Evolutionary conservation across 2,797 vertebrate species (phyloP).

Genomic region (Sardinella longiceps): DNA sequence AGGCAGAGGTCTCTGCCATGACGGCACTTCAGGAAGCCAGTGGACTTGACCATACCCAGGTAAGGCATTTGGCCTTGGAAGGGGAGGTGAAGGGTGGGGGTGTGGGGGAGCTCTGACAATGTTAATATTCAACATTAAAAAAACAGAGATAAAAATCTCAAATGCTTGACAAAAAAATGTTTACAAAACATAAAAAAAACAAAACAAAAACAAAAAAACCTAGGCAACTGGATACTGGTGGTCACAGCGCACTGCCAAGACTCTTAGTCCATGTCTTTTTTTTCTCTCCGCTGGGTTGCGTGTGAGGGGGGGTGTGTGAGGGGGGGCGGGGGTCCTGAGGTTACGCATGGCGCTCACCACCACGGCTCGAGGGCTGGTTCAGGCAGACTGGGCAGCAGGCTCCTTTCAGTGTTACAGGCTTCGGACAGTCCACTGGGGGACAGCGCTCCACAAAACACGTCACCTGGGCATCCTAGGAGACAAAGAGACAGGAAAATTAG

Average conservation of each 20-base stretch:
- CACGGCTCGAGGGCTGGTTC: conserved; percentile 47
- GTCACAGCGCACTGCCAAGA: conserved; percentile 55
- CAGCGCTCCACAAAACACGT: conserved; percentile 94
- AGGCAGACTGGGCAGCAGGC: conserved; percentile 87
- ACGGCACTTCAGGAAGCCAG: conserved; percentile 27
- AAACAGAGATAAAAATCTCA: conserved; percentile 45
- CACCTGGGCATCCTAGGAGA: conserved; percentile 74
- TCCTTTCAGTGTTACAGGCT: conserved; percentile 80
- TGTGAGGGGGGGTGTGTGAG: no score
- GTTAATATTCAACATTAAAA: conserved; percentile 48
- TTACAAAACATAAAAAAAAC: conserved; percentile 42
- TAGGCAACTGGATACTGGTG: conserved; percentile 64
- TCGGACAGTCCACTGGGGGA: conserved; percentile 72
- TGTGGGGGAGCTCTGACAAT: neutral
- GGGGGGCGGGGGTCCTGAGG: conserved; percentile 65
- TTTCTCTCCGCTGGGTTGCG: conserved; percentile 46
- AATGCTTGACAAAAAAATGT: neutral
- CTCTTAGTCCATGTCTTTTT: conserved; percentile 25
- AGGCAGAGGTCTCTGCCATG: conserved; percentile 45
- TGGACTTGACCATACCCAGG: conserved; percentile 23
- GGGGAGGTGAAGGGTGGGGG: conserved; percentile 46
- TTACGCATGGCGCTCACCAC: conserved; percentile 55
- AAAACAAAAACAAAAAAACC: conserved; percentile 47
- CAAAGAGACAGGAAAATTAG: neutral
- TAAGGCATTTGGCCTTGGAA: conserved; percentile 23